Conservation (phyloP, 2,888 invertebrate species). For the Athalia rosae region DNA sequence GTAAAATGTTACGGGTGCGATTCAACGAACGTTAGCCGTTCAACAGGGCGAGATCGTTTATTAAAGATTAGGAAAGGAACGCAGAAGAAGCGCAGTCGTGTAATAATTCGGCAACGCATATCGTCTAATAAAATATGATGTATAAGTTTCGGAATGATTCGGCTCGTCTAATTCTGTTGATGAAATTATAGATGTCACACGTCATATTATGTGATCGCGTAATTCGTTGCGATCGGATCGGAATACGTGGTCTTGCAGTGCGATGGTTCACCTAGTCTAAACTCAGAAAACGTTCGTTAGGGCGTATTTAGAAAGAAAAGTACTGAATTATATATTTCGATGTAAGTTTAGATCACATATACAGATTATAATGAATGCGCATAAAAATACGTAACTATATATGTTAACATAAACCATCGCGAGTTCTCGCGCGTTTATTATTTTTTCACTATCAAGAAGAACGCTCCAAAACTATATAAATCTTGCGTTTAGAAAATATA, state of each 20-base stretch:
- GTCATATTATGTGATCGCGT: slow-evolving; percentile 1
- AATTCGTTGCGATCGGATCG: slow-evolving; percentile 28
- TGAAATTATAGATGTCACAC: neutral
- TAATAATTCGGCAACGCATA: no score
- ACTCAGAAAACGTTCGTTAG: slow-evolving; percentile 39
- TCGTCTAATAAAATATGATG: neutral
- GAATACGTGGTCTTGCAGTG: slow-evolving; percentile 30
- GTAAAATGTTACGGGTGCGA: no score
- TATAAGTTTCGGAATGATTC: slow-evolving; percentile 5
- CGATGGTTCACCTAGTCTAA: slow-evolving; percentile 43
- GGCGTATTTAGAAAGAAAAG: slow-evolving; percentile 37
- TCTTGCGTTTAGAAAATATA: slow-evolving; percentile 8
- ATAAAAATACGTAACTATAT: slow-evolving; percentile 11
- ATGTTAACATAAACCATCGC: slow-evolving; percentile 15
- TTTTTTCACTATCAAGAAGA: slow-evolving; percentile 21
- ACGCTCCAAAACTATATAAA: slow-evolving; percentile 33
- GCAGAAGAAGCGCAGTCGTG: no score
- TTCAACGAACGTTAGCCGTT: no score
- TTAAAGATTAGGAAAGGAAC: no score
- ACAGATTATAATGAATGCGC: slow-evolving; percentile 9
- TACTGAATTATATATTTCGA: slow-evolving; percentile 42
- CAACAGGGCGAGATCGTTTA: no score
- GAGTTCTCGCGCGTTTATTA: slow-evolving; percentile 23
- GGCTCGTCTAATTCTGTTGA: slow-evolving; percentile 8
- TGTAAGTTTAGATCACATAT: slow-evolving; percentile 26